These are phyloP conservation scores for Phalanger gymnotis DNA, from an alignment of 2,797 vertebrate genomes.

Conservation along the genomic window DNA sequence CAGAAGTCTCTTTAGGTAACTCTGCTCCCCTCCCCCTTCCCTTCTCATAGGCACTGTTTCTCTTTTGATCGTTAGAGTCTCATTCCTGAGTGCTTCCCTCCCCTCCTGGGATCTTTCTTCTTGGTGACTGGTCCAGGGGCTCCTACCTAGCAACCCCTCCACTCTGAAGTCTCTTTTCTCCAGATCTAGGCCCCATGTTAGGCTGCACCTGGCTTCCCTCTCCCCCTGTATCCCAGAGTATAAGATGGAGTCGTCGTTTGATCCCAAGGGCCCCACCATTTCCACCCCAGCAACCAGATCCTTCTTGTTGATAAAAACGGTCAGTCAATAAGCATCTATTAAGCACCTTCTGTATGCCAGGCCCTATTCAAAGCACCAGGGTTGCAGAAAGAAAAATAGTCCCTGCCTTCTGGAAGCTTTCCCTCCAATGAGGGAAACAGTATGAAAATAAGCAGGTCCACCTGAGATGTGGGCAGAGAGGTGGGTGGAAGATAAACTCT, in stretches of 20 bases:
- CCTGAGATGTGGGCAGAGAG: too few relatives aligned
- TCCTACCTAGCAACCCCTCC: background rate
- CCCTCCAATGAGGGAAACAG: too few relatives aligned
- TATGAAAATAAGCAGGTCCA: too few relatives aligned
- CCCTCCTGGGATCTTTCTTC: background rate
- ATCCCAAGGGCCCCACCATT: background rate
- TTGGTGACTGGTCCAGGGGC: accelerated
- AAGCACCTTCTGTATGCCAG: background rate
- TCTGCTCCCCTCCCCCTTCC: background rate
- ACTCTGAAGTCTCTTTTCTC: background rate
- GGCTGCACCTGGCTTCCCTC: too few relatives aligned
- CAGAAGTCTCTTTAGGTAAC: background rate
- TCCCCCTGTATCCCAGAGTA: background rate
- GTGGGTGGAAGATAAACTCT: too few relatives aligned
- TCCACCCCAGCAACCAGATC: background rate
- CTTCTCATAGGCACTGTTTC: too few relatives aligned
- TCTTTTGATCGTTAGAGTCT: background rate
- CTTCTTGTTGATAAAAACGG: background rate
- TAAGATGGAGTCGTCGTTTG: background rate
- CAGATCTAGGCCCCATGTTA: accelerated
- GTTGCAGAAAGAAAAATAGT: too few relatives aligned
- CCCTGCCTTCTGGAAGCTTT: too few relatives aligned
- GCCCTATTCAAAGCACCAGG: background rate
- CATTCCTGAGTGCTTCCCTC: background rate
- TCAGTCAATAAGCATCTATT: background rate